Evolutionary conservation across 2,888 invertebrate species (phyloP), one percentile per base, ranked within the genome.

Genomic region (Nymphalis c-album): DNA sequence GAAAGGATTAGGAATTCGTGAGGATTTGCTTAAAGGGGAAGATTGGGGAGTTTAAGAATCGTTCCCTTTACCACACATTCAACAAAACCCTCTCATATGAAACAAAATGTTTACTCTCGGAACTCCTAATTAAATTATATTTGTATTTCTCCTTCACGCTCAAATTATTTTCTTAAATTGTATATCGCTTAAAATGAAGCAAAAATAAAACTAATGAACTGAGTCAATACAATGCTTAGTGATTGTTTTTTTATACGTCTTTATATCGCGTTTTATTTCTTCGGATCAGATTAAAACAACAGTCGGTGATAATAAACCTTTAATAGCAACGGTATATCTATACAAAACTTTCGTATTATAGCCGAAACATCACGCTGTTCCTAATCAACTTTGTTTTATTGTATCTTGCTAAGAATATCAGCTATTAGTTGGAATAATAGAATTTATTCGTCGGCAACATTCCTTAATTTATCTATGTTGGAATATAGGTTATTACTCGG

Each of bases 1-100:
- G 86, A 86, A 86, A 83, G 87, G 87, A 87, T 89, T 85, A 88
- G 84, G 86, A 85, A 86, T 87, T 86, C 81, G 83, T 84, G 84
- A 77, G 85, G 86, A 88, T 90, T 90, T 88, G 83, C 86, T 84
- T 87, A 86, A 85, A 87, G 85, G 83, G 82, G 82, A 82, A 84
- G 81, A 80, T 79, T 80, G 80, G 81, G 85, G 84, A 86, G 86
- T 87, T 88, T 85, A 83, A 78, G 87, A 86, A 88, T 87, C 88
- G 87, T 88, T 90, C 84, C 83, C 86, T 85, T 79, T 76, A 79
- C 82, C 85, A 80, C 85, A 84, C 81, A 80, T 77, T 80, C 78
- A 81, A 81, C 78, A 81, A 84, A 85, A 83, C 81, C 80, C 78
- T 80, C 78, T 80, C 67, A 57, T 76, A 78, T 76, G 78, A 79